Conservation (phyloP, 2,113 vertebrate species). For the Corythoichthys intestinalis region DNA sequence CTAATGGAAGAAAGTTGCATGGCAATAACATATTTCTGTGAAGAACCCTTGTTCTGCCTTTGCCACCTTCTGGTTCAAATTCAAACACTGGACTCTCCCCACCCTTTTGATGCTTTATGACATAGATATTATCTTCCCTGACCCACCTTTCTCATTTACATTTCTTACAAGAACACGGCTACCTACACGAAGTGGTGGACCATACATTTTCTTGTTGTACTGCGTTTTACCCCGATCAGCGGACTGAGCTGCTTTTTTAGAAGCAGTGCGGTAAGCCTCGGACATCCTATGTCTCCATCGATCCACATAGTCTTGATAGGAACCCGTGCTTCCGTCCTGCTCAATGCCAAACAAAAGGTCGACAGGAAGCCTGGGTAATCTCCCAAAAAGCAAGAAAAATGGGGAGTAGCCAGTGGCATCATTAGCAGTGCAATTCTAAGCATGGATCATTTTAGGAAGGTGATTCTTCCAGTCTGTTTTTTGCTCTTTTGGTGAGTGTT, state of each 20-base stretch:
- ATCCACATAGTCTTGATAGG: background rate
- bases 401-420: background rate
- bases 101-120: background rate
- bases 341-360: background rate
- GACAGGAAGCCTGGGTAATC: background rate
- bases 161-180: slow-evolving; percentile 9
- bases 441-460: background rate
- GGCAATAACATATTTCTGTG: slow-evolving; percentile 13
- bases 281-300: background rate
- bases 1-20: background rate
- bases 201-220: background rate
- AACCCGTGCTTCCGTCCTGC: background rate
- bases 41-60: slow-evolving; percentile 10
- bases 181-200: too few relatives aligned
- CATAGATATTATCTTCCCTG: background rate
- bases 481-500: background rate
- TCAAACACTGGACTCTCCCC: background rate
- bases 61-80: background rate
- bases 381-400: background rate
- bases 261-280: too few relatives aligned
- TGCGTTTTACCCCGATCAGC: background rate
- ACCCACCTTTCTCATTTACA: background rate
- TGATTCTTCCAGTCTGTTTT: slow-evolving; percentile 9
- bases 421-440: background rate
- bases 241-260: background rate